Conservation (phyloP, 2,113 vertebrate genomes). For the Xiphias gladius region DNA sequence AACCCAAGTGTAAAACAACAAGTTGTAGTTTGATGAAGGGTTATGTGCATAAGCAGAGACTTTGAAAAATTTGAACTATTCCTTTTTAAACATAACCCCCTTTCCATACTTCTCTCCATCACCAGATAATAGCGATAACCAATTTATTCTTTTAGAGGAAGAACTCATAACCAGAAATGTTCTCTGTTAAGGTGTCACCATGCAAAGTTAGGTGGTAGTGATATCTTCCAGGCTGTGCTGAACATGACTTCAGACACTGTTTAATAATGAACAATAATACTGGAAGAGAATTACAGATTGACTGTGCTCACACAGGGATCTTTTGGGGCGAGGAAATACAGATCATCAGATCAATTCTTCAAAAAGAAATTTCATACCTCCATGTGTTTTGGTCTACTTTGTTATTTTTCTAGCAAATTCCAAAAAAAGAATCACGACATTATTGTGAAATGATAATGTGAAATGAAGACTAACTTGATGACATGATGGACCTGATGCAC, state of each 20-base stretch:
- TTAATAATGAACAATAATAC: conserved; percentile 45
- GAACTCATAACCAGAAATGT: conserved; percentile 2
- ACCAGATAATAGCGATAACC: background rate
- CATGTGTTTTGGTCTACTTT: conserved; percentile 5
- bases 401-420: background rate
- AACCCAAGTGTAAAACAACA: too few species aligned
- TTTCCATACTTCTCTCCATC: background rate
- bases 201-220: conserved; percentile 10
- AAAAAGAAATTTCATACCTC: conserved; percentile 24
- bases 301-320: conserved; percentile 14
- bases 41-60: too few species aligned
- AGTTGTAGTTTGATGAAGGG: too few species aligned
- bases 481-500: conserved; percentile 39
- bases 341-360: conserved; percentile 30
- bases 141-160: conserved; percentile 3
- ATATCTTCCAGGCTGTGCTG: conserved; percentile 20
- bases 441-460: conserved; percentile 47
- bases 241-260: conserved; percentile 19
- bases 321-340: background rate
- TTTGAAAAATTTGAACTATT: background rate
- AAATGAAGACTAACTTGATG: conserved; percentile 16
- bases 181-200: background rate
- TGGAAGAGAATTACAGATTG: conserved; percentile 22
- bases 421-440: conserved; percentile 17
- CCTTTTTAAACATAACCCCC: background rate